Conservation (phyloP, 2,888 invertebrate genomes). For the Drosophila monieri region DNA sequence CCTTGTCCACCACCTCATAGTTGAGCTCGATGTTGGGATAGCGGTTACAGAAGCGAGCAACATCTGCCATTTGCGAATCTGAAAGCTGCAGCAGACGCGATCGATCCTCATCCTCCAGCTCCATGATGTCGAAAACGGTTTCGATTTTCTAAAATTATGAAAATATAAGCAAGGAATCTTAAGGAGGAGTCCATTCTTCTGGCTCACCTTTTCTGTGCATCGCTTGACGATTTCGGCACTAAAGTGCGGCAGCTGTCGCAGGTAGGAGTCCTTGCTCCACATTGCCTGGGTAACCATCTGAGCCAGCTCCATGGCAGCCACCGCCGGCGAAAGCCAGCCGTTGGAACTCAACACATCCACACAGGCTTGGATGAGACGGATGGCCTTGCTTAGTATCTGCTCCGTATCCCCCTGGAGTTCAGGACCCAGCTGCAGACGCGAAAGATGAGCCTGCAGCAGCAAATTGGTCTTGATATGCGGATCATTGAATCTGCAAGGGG, state of each 20-base stretch:
- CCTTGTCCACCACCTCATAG: slow-evolving; percentile 94
- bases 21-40: slow-evolving; percentile 99
- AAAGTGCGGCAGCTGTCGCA: slow-evolving; percentile 98
- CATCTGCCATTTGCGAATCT: slow-evolving; percentile 97
- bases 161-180: neutral
- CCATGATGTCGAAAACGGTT: slow-evolving; percentile 91
- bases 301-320: slow-evolving; percentile 99
- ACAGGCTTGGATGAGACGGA: slow-evolving; percentile 96
- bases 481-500: slow-evolving; percentile 91
- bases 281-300: slow-evolving; percentile 99
- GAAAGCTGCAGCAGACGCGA: slow-evolving; percentile 91
- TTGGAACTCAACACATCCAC: slow-evolving; percentile 97
- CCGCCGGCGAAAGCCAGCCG: slow-evolving; percentile 99
- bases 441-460: slow-evolving; percentile 97
- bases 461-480: slow-evolving; percentile 99
- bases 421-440: slow-evolving; percentile 96
- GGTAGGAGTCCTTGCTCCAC: slow-evolving; percentile 99
- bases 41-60: slow-evolving; percentile 98
- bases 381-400: slow-evolving; percentile 91
- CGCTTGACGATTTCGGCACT: slow-evolving; percentile 93
- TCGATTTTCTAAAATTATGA: slow-evolving; percentile 85
- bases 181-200: neutral
- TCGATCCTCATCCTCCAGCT: slow-evolving; percentile 93
- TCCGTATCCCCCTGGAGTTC: slow-evolving; percentile 99
- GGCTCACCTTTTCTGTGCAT: slow-evolving; percentile 90